A percentile compares a stretch with the other conserved stretches of the same genome.
phyloP scores from a whole-genome alignment of 2,888 invertebrate species.

The Mimachlamys varia region DNA sequence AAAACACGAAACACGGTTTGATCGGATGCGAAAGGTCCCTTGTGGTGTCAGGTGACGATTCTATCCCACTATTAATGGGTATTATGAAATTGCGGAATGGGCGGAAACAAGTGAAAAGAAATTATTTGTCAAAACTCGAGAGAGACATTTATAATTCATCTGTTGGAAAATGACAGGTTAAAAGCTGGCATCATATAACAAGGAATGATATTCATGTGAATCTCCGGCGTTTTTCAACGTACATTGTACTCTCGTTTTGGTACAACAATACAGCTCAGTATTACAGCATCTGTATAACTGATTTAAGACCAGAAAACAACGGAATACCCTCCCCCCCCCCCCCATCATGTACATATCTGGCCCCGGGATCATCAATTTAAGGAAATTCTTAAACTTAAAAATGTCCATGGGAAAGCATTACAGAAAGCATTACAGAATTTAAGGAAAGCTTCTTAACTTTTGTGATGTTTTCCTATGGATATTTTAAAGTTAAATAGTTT shows the following conservation, averaged over 20 bases:
- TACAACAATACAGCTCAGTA: too few species aligned
- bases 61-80: not conserved
- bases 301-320: too few species aligned
- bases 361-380: too few species aligned
- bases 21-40: not conserved
- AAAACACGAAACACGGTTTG: not conserved
- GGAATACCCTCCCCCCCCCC: too few species aligned
- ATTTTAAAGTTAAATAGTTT: too few species aligned
- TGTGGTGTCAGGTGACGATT: not conserved
- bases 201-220: not conserved
- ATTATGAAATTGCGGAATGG: constrained; percentile 32
- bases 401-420: too few species aligned
- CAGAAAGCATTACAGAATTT: too few species aligned
- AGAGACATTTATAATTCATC: not conserved
- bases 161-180: constrained; percentile 7
- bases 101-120: not conserved
- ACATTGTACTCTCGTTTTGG: not conserved
- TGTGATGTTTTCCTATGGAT: too few species aligned
- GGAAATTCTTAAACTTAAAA: too few species aligned
- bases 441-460: too few species aligned
- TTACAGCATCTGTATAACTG: too few species aligned
- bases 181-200: not conserved
- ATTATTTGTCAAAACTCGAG: not conserved
- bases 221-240: not conserved
- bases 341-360: too few species aligned